phyloP scores from a whole-genome alignment of 2,113 vertebrate genomes.

The Laticauda colubrina region DNA sequence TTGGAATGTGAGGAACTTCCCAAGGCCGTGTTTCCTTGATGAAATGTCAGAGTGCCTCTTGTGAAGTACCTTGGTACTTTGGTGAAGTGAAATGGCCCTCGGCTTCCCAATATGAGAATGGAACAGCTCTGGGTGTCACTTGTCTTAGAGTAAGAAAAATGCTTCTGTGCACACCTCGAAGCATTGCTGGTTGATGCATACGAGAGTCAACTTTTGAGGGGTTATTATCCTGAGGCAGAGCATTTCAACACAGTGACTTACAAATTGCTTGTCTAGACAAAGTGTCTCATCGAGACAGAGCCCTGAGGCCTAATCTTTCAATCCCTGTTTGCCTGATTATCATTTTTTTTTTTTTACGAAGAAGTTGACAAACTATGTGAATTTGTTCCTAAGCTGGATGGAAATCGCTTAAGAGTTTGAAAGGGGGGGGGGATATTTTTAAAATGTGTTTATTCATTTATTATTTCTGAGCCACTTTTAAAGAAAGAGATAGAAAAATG shows the following conservation, averaged over 20 bases:
- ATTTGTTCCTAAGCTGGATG: not conserved
- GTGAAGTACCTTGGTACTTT: not conserved
- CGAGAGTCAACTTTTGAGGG: not conserved
- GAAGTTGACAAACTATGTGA: not conserved
- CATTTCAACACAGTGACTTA: not conserved
- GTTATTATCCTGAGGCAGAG: not conserved
- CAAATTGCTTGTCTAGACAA: not conserved
- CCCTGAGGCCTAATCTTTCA: not conserved
- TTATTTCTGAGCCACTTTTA: not conserved
- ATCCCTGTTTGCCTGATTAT: not conserved
- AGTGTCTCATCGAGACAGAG: not conserved
- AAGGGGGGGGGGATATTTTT: accelerated
- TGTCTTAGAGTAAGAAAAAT: not conserved
- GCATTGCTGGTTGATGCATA: not conserved
- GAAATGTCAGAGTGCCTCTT: not conserved
- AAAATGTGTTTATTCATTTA: not conserved
- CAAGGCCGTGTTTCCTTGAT: not conserved
- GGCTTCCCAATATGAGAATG: not conserved
- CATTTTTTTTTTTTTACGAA: not conserved
- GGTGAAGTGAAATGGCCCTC: not conserved
- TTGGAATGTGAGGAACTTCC: not conserved
- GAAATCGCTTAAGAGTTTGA: not conserved
- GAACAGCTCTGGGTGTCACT: not conserved
- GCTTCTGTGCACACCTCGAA: not conserved
- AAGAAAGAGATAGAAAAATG: not conserved